These are phyloP conservation scores for Sweltsa coloradensis DNA, from an alignment of 1,140 invertebrate species.

Conservation along the genomic window DNA sequence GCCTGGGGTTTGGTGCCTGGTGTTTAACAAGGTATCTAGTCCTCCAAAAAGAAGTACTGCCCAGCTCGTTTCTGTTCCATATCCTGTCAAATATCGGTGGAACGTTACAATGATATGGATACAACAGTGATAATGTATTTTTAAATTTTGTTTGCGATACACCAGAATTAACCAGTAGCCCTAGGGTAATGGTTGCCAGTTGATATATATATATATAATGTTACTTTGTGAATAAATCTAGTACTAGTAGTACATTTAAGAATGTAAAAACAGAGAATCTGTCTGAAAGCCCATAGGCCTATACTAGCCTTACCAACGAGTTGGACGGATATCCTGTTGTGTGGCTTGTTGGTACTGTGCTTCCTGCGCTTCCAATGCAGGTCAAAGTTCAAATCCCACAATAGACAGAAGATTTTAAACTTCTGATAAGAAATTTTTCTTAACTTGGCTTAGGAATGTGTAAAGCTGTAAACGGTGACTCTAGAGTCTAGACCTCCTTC, in stretches of 20 bases:
- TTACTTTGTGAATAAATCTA: not conserved
- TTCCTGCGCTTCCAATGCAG: no score
- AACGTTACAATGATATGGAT: not conserved
- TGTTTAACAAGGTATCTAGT: no score
- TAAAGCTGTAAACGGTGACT: no score
- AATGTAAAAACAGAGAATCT: not conserved
- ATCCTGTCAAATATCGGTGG: slow-evolving; percentile 51
- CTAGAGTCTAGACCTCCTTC: no score
- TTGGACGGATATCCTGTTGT: not conserved
- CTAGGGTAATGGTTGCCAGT: not conserved
- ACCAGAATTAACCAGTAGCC: not conserved
- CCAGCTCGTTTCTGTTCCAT: slow-evolving; percentile 93
- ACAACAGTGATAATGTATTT: slow-evolving; percentile 2
- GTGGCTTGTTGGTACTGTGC: no score
- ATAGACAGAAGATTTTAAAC: no score
- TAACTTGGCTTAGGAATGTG: no score
- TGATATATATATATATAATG: not conserved
- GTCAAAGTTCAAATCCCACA: no score
- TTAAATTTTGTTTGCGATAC: not conserved
- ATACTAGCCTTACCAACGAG: not conserved
- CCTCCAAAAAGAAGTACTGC: slow-evolving; percentile 98
- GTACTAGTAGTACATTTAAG: not conserved
- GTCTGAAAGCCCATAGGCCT: not conserved
- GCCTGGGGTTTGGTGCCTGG: no score
- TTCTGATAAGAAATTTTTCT: no score